A percentile compares a stretch with the other conserved stretches of the same genome.
Conservation (phyloP, 2,888 invertebrate species). For the Andrena minutula region DNA sequence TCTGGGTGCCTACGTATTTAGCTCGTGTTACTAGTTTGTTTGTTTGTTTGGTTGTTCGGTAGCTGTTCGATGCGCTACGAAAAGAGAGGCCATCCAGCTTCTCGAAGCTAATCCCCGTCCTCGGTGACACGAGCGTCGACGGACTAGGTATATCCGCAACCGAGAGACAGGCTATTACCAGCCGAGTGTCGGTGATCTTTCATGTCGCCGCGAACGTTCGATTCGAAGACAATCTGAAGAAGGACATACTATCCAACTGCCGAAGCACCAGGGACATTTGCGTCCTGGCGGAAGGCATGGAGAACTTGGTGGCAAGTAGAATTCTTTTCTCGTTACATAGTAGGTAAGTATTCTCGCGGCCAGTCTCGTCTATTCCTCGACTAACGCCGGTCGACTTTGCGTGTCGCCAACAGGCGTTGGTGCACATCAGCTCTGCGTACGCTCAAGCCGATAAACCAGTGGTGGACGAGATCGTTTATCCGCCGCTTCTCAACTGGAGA, state of each 20-base stretch:
- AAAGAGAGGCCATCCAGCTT: slow-evolving; percentile 86
- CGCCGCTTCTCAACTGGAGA: slow-evolving; percentile 89
- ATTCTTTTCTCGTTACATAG: too few relatives aligned
- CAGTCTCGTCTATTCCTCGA: too few relatives aligned
- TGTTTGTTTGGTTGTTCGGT: slow-evolving; percentile 63
- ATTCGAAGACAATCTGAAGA: slow-evolving; percentile 92
- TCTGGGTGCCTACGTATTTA: not conserved
- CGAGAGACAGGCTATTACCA: slow-evolving; percentile 84
- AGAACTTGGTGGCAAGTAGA: slow-evolving; percentile 85
- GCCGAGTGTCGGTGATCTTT: slow-evolving; percentile 87
- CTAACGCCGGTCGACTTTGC: not conserved
- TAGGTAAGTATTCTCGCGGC: too few relatives aligned
- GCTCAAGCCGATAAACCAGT: slow-evolving; percentile 91
- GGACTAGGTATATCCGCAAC: slow-evolving; percentile 86
- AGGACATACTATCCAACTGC: slow-evolving; percentile 88
- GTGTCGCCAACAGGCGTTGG: slow-evolving; percentile 86
- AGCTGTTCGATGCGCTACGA: slow-evolving; percentile 88
- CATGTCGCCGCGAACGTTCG: slow-evolving; percentile 89
- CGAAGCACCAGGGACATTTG: slow-evolving; percentile 89
- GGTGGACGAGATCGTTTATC: slow-evolving; percentile 92
- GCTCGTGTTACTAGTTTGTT: too few relatives aligned
- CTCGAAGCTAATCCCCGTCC: slow-evolving; percentile 88
- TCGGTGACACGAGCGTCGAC: slow-evolving; percentile 87
- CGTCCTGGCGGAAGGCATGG: slow-evolving; percentile 87
- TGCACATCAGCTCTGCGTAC: slow-evolving; percentile 96